A percentile compares a stretch with the other conserved stretches of the same genome.
phyloP scores from a whole-genome alignment of 2,888 invertebrate genomes.

The Heterodera filipjevi region DNA sequence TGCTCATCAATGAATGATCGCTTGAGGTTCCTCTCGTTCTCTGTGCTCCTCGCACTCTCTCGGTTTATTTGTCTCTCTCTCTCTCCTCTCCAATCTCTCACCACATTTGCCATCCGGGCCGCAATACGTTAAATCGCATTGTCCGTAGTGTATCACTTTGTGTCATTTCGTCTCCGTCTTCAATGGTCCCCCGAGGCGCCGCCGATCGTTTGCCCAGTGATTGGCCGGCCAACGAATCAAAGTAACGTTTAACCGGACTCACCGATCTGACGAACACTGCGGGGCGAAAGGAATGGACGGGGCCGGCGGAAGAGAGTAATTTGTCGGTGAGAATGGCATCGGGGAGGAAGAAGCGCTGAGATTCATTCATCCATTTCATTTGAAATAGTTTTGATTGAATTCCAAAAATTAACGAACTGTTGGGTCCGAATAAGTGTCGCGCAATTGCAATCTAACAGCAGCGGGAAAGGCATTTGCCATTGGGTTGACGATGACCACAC shows the following conservation, averaged over 20 bases:
- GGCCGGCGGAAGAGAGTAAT: constrained; percentile 1
- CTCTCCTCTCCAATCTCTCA: not conserved
- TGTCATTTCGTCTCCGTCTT: constrained; percentile 13
- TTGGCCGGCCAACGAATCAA: constrained; percentile 30
- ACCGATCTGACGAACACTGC: not conserved
- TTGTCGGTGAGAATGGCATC: constrained; percentile 13
- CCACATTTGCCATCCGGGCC: constrained; percentile 1
- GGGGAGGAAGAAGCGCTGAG: constrained; percentile 23
- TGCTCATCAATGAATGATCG: too few species aligned
- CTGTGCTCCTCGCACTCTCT: not conserved
- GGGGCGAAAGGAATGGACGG: constrained; percentile 18
- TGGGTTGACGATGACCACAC: too few species aligned
- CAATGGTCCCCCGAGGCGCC: constrained; percentile 12
- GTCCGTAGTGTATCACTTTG: not conserved
- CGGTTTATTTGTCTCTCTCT: not conserved
- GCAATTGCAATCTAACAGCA: not conserved
- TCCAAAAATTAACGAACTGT: not conserved
- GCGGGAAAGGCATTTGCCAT: not conserved
- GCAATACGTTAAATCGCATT: not conserved
- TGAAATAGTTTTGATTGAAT: not conserved
- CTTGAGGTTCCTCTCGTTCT: too few species aligned
- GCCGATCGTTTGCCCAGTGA: constrained; percentile 24
- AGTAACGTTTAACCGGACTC: constrained; percentile 23
- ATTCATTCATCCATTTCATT: not conserved
- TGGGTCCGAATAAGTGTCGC: not conserved